Conservation (phyloP, 2,113 vertebrate species). For the Australoheros scitulus region DNA sequence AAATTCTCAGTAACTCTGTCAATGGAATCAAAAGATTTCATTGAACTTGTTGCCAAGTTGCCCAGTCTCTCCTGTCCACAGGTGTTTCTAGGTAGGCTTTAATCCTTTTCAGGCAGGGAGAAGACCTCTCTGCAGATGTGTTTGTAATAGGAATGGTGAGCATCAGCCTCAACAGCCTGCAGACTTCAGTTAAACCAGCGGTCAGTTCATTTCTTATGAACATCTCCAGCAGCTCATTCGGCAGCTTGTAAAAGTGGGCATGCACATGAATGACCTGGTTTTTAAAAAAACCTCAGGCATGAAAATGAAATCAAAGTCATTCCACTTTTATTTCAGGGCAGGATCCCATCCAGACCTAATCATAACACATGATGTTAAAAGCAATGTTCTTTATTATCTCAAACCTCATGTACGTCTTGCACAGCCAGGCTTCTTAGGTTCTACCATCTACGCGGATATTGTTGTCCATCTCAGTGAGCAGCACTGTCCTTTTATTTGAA, state of each 20-base stretch:
- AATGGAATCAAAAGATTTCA: slow-evolving; percentile 4
- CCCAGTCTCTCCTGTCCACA: neutral
- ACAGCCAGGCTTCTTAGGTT: neutral
- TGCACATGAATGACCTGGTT: neutral
- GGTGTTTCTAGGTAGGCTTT: slow-evolving; percentile 2
- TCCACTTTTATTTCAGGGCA: neutral
- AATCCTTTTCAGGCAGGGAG: neutral
- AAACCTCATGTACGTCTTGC: neutral
- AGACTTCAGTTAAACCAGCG: neutral
- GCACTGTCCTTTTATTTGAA: neutral
- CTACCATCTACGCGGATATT: neutral
- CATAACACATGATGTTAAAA: neutral
- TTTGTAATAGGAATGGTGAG: neutral
- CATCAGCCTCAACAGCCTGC: slow-evolving; percentile 2
- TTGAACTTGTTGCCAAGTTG: neutral
- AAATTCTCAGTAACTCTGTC: neutral
- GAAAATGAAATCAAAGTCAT: slow-evolving; percentile 8
- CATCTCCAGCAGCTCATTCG: neutral
- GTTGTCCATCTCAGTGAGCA: neutral
- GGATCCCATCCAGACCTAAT: neutral
- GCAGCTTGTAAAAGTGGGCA: neutral
- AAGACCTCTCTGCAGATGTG: neutral
- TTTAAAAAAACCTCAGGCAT: neutral
- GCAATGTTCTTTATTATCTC: slow-evolving; percentile 2
- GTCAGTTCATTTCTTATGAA: slow-evolving; percentile 10